Evolutionary conservation across 1,140 invertebrate genomes (phyloP), one percentile per base, ranked within the genome.

Genomic region (Glomeris maerens): DNA sequence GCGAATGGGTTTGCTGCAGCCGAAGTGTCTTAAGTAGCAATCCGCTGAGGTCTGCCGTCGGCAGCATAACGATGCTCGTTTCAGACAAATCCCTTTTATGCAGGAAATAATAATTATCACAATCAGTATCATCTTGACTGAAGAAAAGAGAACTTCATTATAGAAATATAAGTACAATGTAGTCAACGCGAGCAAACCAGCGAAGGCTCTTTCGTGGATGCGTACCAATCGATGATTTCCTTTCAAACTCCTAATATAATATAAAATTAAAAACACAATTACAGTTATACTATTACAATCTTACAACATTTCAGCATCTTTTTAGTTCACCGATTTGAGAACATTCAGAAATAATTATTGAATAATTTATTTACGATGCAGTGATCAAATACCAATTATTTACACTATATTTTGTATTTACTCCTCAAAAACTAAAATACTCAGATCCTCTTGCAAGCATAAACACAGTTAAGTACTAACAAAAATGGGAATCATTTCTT

Each of bases 51-150:
- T 85, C 86, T 17, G 67, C 67, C 0, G 78, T 78, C 1, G 87
- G 86, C 20, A 91, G 66, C 10, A 67, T 68, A 3, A 72, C 75
- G 48, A 91, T 81, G 0, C 76, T 72, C 0, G 85, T 89, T 53
- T 76, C 69, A 27, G 87, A 86, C 31, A 80, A 66, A 66, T 84
- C 78, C 51, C 83, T 85, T 62, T 39, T 55, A 61, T 41, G 25
- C 51, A 45, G 50, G 23, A 39, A 38, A 40, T 22, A 27, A 44
- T 38, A 49, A 53, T 5, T 7, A 41, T 3, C 36, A 5, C n/a
- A 41, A 29, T 28, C 13, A 23, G 26, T 29, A 36, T 27, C 7
- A 5, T 20, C 5, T 10, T 44, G 10, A 20, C 20, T 44, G 41
- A 20, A 7, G 41, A 20, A 5, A 44, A n/a, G 5, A 44, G 7